phyloP scores from a whole-genome alignment of 2,888 invertebrate species.

The Eupithecia dodoneata region DNA sequence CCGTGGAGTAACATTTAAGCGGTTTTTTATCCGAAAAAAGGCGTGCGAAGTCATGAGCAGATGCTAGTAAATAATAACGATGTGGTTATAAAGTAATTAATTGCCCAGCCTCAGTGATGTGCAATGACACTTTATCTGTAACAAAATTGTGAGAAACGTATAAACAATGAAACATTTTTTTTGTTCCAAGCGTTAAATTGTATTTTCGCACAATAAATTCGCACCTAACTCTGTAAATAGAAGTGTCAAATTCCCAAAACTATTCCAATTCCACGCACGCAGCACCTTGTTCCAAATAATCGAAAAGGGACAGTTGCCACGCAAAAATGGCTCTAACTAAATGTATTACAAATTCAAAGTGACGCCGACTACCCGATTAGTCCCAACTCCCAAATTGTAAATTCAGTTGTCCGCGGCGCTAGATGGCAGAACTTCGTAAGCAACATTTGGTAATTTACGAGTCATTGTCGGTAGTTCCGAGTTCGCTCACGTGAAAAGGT shows the following conservation, averaged over 20 bases:
- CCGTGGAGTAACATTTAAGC: no score
- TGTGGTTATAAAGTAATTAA: not conserved
- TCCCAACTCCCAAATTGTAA: constrained; percentile 11
- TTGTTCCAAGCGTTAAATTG: not conserved
- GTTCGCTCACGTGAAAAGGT: not conserved
- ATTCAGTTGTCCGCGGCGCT: constrained; percentile 11
- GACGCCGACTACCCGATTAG: constrained; percentile 39
- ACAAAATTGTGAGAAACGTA: not conserved
- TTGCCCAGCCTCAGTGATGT: not conserved
- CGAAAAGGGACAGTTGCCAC: constrained; percentile 21
- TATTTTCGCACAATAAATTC: constrained; percentile 3
- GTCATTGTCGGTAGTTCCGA: constrained; percentile 6
- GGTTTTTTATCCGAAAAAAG: no score
- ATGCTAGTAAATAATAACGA: not conserved
- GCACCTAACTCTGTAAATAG: not conserved
- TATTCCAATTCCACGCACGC: constrained; percentile 14
- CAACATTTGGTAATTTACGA: not conserved
- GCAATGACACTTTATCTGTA: not conserved
- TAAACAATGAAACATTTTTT: not conserved
- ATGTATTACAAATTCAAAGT: constrained; percentile 43
- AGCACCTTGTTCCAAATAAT: constrained; percentile 20
- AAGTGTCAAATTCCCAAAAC: constrained; percentile 4
- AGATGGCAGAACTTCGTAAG: not conserved
- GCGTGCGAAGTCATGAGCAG: no score
- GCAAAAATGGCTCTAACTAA: constrained; percentile 34